phyloP scores from a whole-genome alignment of 2,113 vertebrate species.

The Okapia johnstoni region DNA sequence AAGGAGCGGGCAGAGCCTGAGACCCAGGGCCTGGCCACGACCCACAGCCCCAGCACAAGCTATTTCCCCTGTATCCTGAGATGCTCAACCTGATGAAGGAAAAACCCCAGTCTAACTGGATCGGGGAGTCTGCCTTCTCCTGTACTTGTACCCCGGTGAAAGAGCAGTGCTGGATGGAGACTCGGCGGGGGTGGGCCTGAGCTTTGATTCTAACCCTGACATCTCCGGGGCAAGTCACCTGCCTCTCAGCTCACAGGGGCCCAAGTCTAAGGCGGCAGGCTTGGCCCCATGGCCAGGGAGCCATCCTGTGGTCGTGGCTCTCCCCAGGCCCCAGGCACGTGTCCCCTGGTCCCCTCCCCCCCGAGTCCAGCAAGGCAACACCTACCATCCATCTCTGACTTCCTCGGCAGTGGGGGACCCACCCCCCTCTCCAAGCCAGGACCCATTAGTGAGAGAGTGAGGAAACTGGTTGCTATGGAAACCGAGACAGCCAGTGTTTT shows the following conservation, averaged over 20 bases:
- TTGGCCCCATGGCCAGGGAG: background rate
- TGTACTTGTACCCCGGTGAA: fast-evolving
- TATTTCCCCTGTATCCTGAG: background rate
- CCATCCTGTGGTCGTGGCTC: fast-evolving
- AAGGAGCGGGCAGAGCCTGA: background rate
- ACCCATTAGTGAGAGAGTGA: background rate
- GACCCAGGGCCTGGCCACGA: background rate
- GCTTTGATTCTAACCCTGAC: background rate
- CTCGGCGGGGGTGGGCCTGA: background rate
- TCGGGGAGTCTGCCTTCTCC: background rate
- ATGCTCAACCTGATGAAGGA: background rate
- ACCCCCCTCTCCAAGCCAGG: background rate
- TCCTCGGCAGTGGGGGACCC: background rate
- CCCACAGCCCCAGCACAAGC: too few relatives aligned
- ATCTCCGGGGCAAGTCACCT: fast-evolving
- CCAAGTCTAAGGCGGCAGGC: background rate
- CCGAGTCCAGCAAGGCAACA: background rate
- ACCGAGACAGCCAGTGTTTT: conserved; percentile 47
- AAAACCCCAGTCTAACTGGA: background rate
- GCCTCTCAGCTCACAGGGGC: too few relatives aligned
- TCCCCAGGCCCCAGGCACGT: fast-evolving
- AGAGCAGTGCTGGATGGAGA: fast-evolving
- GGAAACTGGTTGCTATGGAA: conserved; percentile 69
- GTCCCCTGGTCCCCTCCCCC: fast-evolving
- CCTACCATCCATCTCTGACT: background rate